Percentiles rank a stretch among this genome's conserved stretches.
phyloP scores from a whole-genome alignment of 2,113 vertebrate genomes.

The Meleagris gallopavo region DNA sequence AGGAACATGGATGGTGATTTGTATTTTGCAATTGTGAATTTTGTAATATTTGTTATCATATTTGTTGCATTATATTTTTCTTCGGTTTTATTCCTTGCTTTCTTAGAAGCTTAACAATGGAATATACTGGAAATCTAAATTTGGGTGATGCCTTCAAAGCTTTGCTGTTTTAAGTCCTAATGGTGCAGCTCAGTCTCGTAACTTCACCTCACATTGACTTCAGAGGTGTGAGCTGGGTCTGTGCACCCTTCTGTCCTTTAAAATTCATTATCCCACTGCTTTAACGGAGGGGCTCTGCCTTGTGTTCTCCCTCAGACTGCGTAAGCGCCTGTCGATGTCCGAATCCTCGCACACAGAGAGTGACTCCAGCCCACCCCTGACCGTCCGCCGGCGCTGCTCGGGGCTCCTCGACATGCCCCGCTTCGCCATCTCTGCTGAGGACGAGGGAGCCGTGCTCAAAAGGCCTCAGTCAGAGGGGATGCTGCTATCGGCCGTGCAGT shows the following conservation, averaged over 20 bases:
- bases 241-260: not conserved
- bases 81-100: not conserved
- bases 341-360: conserved; percentile 98
- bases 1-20: not conserved
- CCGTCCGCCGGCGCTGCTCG: conserved; percentile 90
- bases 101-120: not conserved
- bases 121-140: not conserved
- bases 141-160: not conserved
- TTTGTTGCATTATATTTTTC: not conserved
- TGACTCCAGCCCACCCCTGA: conserved; percentile 94
- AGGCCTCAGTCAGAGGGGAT: conserved; percentile 72
- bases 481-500: conserved; percentile 68
- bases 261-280: too few species aligned
- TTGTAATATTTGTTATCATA: not conserved
- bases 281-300: not conserved
- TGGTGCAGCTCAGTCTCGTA: not conserved
- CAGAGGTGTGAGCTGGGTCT: rapidly evolving
- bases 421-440: conserved; percentile 89
- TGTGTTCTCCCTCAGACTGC: conserved; percentile 76
- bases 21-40: not conserved
- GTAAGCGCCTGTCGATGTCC: conserved; percentile 93
- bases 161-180: not conserved
- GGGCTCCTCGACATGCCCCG: conserved; percentile 91
- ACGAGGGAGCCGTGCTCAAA: conserved; percentile 76
- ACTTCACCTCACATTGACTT: not conserved